phyloP scores from a whole-genome alignment of 2,797 vertebrate species.

The Dendrocincla fuliginosa region DNA sequence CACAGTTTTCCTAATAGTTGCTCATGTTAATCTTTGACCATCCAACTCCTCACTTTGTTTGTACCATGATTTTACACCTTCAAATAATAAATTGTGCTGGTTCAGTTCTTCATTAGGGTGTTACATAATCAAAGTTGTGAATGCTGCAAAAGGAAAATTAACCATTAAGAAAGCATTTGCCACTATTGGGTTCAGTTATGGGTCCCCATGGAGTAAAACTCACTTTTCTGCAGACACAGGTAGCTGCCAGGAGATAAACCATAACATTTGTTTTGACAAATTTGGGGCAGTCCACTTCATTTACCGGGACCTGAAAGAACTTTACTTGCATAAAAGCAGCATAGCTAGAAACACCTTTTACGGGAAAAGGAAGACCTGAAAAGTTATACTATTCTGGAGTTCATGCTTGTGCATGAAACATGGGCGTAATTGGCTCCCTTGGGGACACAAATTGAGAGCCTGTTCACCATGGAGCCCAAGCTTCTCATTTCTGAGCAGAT shows the following conservation, averaged over 20 bases:
- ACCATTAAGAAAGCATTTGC: not conserved
- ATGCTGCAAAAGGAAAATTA: not conserved
- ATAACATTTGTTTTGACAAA: not conserved
- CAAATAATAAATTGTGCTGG: accelerated
- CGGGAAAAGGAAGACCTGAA: not conserved
- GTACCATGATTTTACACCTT: not conserved
- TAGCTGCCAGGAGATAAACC: not conserved
- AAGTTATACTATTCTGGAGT: not conserved
- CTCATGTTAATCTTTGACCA: not conserved
- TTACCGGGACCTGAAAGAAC: not conserved
- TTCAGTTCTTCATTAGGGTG: not conserved
- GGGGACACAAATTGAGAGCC: not conserved
- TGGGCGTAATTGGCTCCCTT: not conserved
- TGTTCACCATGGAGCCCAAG: not conserved
- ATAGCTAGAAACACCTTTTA: not conserved
- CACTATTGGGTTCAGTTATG: not conserved
- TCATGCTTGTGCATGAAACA: not conserved
- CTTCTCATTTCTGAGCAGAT: not conserved
- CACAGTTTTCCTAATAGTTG: not conserved
- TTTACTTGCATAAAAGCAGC: not conserved
- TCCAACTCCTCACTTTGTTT: not conserved
- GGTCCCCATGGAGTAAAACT: not conserved
- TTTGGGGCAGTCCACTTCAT: not conserved
- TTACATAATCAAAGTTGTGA: not conserved
- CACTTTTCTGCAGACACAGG: not conserved